These are phyloP conservation scores for Passerculus sandwichensis DNA, from an alignment of 2,797 vertebrate species.

Conservation along the genomic window DNA sequence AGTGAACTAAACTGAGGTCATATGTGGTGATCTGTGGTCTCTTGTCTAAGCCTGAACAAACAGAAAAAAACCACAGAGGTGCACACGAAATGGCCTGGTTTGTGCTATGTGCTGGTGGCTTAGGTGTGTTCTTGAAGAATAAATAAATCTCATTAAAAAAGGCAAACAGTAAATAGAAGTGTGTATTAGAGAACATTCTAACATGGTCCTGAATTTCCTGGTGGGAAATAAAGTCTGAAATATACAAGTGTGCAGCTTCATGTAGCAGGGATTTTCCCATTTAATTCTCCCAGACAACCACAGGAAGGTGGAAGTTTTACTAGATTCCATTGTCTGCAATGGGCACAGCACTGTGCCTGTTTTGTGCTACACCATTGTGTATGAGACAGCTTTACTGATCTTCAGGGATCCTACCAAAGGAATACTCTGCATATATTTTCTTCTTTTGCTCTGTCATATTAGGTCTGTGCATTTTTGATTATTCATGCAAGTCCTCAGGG, in stretches of 20 bases:
- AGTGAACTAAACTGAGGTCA: background rate
- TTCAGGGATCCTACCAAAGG: background rate
- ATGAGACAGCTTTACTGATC: background rate
- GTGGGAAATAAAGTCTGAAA: background rate
- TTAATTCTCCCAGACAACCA: background rate
- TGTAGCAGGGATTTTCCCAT: background rate
- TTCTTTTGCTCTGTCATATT: background rate
- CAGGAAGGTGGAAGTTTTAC: background rate
- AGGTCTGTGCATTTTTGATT: background rate
- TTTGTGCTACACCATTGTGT: background rate
- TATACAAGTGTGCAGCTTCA: background rate
- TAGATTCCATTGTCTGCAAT: background rate
- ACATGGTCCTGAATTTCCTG: background rate
- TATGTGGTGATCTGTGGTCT: background rate
- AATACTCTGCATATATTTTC: background rate
- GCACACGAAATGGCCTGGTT: background rate
- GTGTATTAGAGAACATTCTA: background rate
- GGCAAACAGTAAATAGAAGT: background rate
- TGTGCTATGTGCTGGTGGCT: background rate
- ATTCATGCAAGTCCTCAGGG: background rate
- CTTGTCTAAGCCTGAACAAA: background rate
- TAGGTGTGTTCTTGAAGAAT: background rate
- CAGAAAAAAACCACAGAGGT: background rate
- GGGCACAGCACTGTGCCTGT: background rate
- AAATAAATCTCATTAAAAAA: background rate